Evolutionary conservation across 2,888 invertebrate species (phyloP).

Genomic region (Nudaria mundana): DNA sequence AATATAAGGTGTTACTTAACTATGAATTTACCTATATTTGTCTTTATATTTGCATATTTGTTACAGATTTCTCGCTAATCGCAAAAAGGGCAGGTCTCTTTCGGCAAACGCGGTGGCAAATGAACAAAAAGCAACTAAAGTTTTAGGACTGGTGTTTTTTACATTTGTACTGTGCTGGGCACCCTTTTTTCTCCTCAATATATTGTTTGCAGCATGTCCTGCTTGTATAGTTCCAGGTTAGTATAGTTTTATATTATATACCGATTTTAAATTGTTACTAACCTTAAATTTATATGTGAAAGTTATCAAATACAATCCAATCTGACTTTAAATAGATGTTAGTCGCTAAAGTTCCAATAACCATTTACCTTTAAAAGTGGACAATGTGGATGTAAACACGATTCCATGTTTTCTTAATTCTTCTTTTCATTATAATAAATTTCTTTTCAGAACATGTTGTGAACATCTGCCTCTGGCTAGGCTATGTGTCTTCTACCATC

Average conservation of each 20-base stretch:
- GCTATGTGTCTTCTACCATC: slow-evolving; percentile 95
- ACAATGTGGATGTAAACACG: too few relatives aligned
- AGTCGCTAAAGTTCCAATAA: too few relatives aligned
- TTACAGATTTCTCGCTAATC: slow-evolving; percentile 85
- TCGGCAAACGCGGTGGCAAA: slow-evolving; percentile 92
- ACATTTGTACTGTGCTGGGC: slow-evolving; percentile 97
- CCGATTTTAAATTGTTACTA: too few relatives aligned
- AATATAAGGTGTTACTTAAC: background rate
- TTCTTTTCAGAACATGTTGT: slow-evolving; percentile 82
- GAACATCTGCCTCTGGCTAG: slow-evolving; percentile 93
- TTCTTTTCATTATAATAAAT: too few relatives aligned
- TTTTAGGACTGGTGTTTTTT: slow-evolving; percentile 94
- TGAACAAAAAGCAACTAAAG: slow-evolving; percentile 97
- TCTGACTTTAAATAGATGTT: too few relatives aligned
- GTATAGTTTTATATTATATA: background rate
- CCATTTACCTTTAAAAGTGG: too few relatives aligned
- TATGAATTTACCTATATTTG: too few relatives aligned
- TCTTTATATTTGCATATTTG: slow-evolving; percentile 10
- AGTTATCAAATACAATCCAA: too few relatives aligned
- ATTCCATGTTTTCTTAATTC: too few relatives aligned
- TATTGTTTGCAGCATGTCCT: slow-evolving; percentile 92
- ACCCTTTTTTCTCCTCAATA: slow-evolving; percentile 94
- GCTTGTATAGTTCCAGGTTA: slow-evolving; percentile 87
- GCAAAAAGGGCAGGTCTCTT: slow-evolving; percentile 85
- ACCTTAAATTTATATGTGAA: too few relatives aligned